Evolutionary conservation across 2,888 invertebrate genomes (phyloP).

Genomic region (Drosophila aldrichi): DNA sequence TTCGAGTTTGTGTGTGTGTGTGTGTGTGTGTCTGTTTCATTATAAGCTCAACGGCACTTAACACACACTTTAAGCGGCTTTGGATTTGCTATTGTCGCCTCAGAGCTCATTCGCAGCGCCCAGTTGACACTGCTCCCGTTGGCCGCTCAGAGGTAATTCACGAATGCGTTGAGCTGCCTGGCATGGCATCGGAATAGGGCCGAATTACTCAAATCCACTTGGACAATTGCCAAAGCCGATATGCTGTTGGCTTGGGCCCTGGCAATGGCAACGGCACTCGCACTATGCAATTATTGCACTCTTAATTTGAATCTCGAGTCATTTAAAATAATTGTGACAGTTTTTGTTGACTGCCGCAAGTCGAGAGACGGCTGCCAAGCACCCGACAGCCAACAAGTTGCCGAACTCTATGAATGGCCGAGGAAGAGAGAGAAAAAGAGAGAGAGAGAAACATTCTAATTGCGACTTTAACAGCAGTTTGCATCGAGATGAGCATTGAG

Average conservation of each 20-base stretch:
- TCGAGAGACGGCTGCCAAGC: conserved; percentile 41
- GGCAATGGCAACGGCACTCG: conserved; percentile 57
- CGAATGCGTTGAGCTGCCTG: conserved; percentile 22
- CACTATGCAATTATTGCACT: conserved; percentile 72
- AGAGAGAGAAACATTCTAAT: no score
- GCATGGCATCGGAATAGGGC: neutral
- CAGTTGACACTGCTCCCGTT: conserved; percentile 16
- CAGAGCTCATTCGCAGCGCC: conserved; percentile 15
- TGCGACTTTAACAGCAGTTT: no score
- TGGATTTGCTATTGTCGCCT: conserved; percentile 48
- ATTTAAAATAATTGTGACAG: conserved; percentile 76
- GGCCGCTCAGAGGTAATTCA: conserved; percentile 14
- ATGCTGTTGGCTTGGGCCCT: neutral
- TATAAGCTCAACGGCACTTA: conserved; percentile 75
- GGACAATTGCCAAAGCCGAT: conserved; percentile 42
- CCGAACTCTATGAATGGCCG: conserved; percentile 3
- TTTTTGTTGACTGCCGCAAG: conserved; percentile 7
- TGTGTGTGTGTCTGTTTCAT: conserved; percentile 55
- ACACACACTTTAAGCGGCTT: conserved; percentile 77
- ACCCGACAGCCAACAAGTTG: conserved; percentile 62
- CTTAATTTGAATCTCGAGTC: conserved; percentile 72
- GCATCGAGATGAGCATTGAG: no score
- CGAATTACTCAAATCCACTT: conserved; percentile 54
- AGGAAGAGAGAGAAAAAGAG: neutral
- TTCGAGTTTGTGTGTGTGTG: conserved; percentile 13